Percentiles rank a stretch among this genome's conserved stretches.
phyloP scores from a whole-genome alignment of 2,113 vertebrate genomes.

The Coracopsis vasa region DNA sequence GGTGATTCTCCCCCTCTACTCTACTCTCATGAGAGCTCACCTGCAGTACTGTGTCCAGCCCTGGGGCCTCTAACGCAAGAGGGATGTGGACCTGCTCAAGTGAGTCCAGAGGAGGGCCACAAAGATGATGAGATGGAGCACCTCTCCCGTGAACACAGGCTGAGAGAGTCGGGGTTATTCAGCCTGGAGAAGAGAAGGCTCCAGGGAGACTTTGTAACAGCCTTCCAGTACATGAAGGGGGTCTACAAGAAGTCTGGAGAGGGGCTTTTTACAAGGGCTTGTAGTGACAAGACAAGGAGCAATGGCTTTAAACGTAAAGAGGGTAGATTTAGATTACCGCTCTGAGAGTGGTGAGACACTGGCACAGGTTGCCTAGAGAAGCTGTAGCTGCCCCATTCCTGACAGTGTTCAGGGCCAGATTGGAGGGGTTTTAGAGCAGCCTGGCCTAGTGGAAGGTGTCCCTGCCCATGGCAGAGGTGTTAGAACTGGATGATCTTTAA shows the following conservation, averaged over 20 bases:
- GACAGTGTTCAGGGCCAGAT: neutral
- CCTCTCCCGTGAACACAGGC: neutral
- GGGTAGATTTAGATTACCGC: neutral
- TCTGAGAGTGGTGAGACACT: neutral
- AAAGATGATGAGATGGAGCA: neutral
- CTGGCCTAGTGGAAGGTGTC: neutral
- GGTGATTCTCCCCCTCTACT: neutral
- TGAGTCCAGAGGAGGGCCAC: neutral
- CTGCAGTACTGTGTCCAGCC: neutral
- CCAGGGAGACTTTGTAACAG: neutral
- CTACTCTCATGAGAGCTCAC: neutral
- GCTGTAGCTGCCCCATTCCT: neutral
- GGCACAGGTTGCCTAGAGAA: neutral
- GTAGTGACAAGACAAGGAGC: neutral
- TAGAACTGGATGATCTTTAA: neutral
- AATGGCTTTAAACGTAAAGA: neutral
- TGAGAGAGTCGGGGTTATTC: neutral
- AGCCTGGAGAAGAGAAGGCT: neutral
- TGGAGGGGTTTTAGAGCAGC: neutral
- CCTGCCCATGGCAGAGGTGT: neutral
- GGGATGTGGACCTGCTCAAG: neutral
- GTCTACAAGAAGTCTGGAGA: neutral
- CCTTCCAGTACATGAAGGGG: neutral
- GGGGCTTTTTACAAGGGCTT: neutral
- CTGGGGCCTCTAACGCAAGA: neutral